These are phyloP conservation scores for Megastigmus dorsalis DNA, from an alignment of 2,888 invertebrate genomes.

Conservation along the genomic window DNA sequence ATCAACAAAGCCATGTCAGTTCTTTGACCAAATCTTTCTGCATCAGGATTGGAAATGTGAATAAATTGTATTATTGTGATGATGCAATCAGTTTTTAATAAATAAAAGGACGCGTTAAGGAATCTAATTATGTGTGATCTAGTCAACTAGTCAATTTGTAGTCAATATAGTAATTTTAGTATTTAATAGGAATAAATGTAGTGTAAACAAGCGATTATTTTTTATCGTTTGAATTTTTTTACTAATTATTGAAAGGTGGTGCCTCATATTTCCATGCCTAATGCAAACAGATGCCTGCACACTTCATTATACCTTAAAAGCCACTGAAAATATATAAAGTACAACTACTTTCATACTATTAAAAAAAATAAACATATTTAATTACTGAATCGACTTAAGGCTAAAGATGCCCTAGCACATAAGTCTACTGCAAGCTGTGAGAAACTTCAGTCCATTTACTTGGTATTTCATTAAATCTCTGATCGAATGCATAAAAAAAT, in stretches of 20 bases:
- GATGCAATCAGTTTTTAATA: constrained; percentile 51
- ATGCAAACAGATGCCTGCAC: constrained; percentile 51
- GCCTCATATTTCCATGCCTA: constrained; percentile 52
- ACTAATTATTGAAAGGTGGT: constrained; percentile 22
- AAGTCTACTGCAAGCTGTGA: constrained; percentile 65
- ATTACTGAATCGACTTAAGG: constrained; percentile 64
- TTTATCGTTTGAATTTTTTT: constrained; percentile 33
- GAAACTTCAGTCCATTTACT: constrained; percentile 62
- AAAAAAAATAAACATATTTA: constrained; percentile 65
- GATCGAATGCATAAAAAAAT: constrained; percentile 48
- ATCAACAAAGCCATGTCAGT: constrained; percentile 53
- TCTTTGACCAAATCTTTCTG: constrained; percentile 51
- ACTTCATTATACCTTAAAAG: constrained; percentile 43
- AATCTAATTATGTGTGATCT: constrained; percentile 36
- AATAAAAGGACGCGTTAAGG: constrained; percentile 14
- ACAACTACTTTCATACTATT: constrained; percentile 71
- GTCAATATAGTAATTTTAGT: constrained; percentile 46
- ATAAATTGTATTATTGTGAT: constrained; percentile 38
- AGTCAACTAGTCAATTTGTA: constrained; percentile 46
- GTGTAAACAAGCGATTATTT: constrained; percentile 30
- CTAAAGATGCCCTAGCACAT: constrained; percentile 61
- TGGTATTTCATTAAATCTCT: constrained; percentile 59
- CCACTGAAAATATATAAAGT: constrained; percentile 63
- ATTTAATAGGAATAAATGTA: constrained; percentile 38
- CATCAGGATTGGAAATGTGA: constrained; percentile 53